Evolutionary conservation across 1,140 invertebrate species (phyloP), one percentile per base, ranked within the genome.

Genomic region (Steinernema khuongi): DNA sequence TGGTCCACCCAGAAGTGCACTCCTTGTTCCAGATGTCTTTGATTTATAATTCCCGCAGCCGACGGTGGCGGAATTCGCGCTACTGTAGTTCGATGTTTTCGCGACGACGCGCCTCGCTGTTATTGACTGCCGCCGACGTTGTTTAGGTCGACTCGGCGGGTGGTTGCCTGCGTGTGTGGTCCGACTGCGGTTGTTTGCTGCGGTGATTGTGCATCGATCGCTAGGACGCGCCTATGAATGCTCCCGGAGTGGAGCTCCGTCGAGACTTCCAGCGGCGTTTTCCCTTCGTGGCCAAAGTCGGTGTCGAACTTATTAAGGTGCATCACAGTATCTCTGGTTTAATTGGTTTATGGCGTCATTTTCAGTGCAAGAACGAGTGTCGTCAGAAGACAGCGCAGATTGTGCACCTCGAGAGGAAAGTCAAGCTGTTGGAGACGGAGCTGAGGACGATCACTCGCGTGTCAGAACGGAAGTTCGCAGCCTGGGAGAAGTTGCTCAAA

Each of bases 131-230:
- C 36, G 36, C n/a, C 36, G 36, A n/a, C 50, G 50, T 41, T 60
- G 50, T 60, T 60, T 22, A 60, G 50, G 19, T 22, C 36, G n/a
- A n/a, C 36, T 7, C 36, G n/a, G 36, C 36, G n/a, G 36, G 36
- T 7, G n/a, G 36, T 41, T n/a, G 36, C 36, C 50, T 14, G 4
- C 50, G 50, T 60, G 50, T 60, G 50, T 60, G 50, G 50, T 22
- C 50, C 11, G 50, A 22, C 26, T 22, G 50, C 50, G 50, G 50
- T 60, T 60, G 50, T 60, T 60, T 60, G 36, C n/a, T 41, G n/a
- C n/a, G n/a, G n/a, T n/a, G n/a, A n/a, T 41, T n/a, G 7, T n/a
- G 7, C 7, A 11, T 41, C 50, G 50, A 60, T 60, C 50, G 50
- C 14, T 60, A 11, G n/a, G 36, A n/a, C 7, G 36, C 36, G 36